These are phyloP conservation scores for Drosophila repleta DNA, from an alignment of 1,140 invertebrate genomes.

Conservation along the genomic window DNA sequence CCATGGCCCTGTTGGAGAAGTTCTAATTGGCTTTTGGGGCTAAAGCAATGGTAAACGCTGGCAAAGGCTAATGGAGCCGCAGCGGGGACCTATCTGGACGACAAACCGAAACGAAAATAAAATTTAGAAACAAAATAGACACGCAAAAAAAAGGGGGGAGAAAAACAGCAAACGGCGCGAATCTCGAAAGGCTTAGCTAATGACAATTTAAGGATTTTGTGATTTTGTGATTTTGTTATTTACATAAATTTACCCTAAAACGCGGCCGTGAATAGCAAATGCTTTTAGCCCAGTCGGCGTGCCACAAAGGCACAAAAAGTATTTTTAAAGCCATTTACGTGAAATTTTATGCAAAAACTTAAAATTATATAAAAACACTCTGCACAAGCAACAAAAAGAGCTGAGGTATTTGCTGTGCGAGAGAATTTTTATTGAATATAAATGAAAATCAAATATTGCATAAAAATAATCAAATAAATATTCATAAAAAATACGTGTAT, in stretches of 20 bases:
- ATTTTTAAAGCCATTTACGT: slow-evolving; percentile 29
- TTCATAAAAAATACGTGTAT: too few relatives aligned
- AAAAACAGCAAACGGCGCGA: slow-evolving; percentile 39
- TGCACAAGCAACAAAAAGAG: not conserved
- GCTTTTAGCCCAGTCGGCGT: slow-evolving; percentile 2
- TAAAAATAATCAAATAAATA: too few relatives aligned
- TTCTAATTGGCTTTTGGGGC: not conserved
- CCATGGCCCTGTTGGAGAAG: not conserved
- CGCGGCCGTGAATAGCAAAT: slow-evolving; percentile 32
- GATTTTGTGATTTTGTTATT: slow-evolving; percentile 77
- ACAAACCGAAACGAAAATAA: slow-evolving; percentile 14
- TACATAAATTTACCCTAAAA: slow-evolving; percentile 74
- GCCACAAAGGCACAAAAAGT: slow-evolving; percentile 23
- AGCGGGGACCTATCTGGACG: slow-evolving; percentile 11
- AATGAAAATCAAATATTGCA: too few relatives aligned
- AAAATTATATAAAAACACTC: not conserved
- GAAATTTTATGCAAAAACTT: slow-evolving; percentile 42
- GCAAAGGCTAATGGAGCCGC: not conserved
- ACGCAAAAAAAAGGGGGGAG: slow-evolving; percentile 1
- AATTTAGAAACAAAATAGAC: slow-evolving; percentile 3
- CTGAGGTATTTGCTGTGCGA: too few relatives aligned
- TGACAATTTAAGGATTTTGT: slow-evolving; percentile 81
- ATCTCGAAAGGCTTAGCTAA: slow-evolving; percentile 74
- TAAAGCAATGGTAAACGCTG: slow-evolving; percentile 42
- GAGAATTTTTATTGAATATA: too few relatives aligned